Evolutionary conservation across 2,113 vertebrate species (phyloP).

Genomic region (Tragelaphus scriptus): DNA sequence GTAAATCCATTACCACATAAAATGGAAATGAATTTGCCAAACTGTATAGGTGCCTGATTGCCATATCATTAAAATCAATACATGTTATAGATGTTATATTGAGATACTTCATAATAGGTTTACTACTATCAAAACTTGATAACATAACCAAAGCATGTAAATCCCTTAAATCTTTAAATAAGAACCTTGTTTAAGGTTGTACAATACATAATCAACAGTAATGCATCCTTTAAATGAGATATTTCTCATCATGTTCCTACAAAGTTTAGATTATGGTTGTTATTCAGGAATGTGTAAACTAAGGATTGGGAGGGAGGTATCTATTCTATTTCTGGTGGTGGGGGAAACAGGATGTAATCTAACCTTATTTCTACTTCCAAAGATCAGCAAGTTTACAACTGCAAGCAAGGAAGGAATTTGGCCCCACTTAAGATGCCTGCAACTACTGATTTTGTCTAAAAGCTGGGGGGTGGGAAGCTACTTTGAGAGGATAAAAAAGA

Average conservation of each 20-base stretch:
- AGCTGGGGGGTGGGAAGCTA: not conserved
- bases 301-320: not conserved
- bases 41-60: not conserved
- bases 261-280: slow-evolving; percentile 24
- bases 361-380: slow-evolving; percentile 56
- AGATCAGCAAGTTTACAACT: slow-evolving; percentile 57
- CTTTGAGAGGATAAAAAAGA: not conserved
- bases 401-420: slow-evolving; percentile 27
- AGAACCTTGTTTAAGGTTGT: slow-evolving; percentile 1
- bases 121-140: not conserved
- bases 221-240: slow-evolving; percentile 24
- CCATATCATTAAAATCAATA: not conserved
- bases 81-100: not conserved
- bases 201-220: not conserved
- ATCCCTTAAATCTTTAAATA: not conserved
- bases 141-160: not conserved
- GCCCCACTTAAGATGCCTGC: slow-evolving; percentile 18
- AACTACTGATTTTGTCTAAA: slow-evolving; percentile 29
- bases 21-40: slow-evolving; percentile 4
- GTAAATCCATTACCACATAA: not conserved
- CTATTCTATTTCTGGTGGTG: slow-evolving; percentile 18
- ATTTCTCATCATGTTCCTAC: not conserved
- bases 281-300: slow-evolving; percentile 49
- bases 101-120: not conserved
- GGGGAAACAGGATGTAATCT: slow-evolving; percentile 52